Evolutionary conservation across 2,888 invertebrate species (phyloP).

Genomic region (Euplexia lucipara): DNA sequence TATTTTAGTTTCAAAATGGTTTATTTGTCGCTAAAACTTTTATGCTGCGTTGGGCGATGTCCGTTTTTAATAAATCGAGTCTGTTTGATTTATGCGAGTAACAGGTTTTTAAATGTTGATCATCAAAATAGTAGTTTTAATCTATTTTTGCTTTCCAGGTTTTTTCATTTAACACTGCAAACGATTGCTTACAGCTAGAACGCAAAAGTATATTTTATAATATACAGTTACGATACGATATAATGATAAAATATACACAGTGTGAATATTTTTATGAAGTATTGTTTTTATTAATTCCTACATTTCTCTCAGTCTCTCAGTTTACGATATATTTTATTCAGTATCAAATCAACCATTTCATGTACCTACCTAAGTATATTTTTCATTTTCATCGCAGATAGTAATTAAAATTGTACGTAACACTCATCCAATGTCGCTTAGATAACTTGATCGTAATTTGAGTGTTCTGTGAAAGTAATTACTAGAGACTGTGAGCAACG

Average conservation of each 20-base stretch:
- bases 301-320: too few relatives aligned
- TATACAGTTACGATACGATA: too few relatives aligned
- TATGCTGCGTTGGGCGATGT: constrained; percentile 46
- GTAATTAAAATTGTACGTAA: not conserved
- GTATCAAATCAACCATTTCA: not conserved
- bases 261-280: too few relatives aligned
- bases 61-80: constrained; percentile 60
- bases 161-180: too few relatives aligned
- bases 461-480: constrained; percentile 30
- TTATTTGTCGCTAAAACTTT: constrained; percentile 59
- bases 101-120: constrained; percentile 43
- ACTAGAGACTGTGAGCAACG: constrained; percentile 3
- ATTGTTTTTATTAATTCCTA: too few relatives aligned
- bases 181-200: too few relatives aligned
- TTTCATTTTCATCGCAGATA: not conserved
- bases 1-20: constrained; percentile 57
- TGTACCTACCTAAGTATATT: not conserved
- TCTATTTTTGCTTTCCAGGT: constrained; percentile 28
- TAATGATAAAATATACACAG: too few relatives aligned
- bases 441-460: constrained; percentile 2
- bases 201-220: too few relatives aligned
- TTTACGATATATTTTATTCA: not conserved
- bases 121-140: constrained; percentile 22
- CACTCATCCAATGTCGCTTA: constrained; percentile 11
- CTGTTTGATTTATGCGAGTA: constrained; percentile 56